A percentile compares a stretch with the other conserved stretches of the same genome.
Evolutionary conservation across 2,888 invertebrate genomes (phyloP).

Genomic region (Xanthorhoe spadicearia): DNA sequence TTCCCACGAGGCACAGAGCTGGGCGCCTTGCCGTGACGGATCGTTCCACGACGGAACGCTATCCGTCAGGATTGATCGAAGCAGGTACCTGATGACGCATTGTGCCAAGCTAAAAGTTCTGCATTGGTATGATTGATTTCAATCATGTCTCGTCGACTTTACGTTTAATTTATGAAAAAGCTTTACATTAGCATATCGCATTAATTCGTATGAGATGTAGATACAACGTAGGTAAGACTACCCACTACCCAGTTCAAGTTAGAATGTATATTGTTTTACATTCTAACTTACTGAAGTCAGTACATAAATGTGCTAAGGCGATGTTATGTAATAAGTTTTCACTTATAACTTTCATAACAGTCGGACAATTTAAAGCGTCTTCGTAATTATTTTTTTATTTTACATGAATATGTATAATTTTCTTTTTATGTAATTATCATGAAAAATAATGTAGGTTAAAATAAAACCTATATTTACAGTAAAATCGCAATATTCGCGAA

Average conservation of each 20-base stretch:
- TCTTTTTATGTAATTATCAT: too few species aligned
- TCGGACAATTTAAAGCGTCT: too few species aligned
- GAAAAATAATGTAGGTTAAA: too few species aligned
- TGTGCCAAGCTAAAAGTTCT: conserved; percentile 19
- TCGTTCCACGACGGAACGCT: conserved; percentile 67
- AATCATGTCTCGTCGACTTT: not conserved
- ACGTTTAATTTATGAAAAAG: conserved; percentile 1
- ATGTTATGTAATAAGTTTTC: not conserved
- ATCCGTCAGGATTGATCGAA: conserved; percentile 63
- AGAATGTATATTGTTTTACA: too few species aligned
- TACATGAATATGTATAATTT: too few species aligned
- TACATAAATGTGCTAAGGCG: too few species aligned
- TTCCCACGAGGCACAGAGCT: conserved; percentile 61
- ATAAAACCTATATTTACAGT: too few species aligned
- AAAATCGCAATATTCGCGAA: too few species aligned
- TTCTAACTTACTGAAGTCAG: too few species aligned
- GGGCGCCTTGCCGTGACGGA: conserved; percentile 63
- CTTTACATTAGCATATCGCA: not conserved
- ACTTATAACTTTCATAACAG: too few species aligned
- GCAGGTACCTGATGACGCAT: conserved; percentile 46
- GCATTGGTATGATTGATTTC: conserved; percentile 23
- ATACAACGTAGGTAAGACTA: too few species aligned
- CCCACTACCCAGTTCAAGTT: too few species aligned
- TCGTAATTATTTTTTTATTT: conserved; percentile 7
- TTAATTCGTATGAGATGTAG: not conserved